Conservation (phyloP, 2,113 vertebrate species). For the Anas platyrhynchos region DNA sequence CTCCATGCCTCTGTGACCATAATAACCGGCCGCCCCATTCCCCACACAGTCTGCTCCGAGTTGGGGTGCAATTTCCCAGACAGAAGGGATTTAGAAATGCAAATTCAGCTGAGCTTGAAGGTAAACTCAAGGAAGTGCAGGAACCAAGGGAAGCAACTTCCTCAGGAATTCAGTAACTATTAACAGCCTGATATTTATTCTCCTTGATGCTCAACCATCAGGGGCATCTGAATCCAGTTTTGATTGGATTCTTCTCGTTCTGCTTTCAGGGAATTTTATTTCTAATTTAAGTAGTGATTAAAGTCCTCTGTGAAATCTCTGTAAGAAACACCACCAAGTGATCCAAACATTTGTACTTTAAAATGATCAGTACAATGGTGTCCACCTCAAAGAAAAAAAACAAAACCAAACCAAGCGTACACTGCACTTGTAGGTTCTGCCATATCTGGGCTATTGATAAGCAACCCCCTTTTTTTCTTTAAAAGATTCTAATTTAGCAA, state of each 20-base stretch:
- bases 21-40: background rate
- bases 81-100: background rate
- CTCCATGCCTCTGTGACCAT: background rate
- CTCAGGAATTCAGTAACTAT: background rate
- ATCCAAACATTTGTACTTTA: background rate
- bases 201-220: background rate
- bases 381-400: background rate
- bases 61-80: background rate
- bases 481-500: background rate
- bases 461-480: background rate
- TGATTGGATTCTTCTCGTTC: background rate
- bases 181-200: background rate
- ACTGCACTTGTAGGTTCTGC: background rate
- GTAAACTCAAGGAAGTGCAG: background rate
- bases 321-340: background rate
- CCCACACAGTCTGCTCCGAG: background rate
- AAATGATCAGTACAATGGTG: background rate
- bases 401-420: background rate
- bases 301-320: background rate
- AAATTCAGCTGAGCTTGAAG: background rate
- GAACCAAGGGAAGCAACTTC: background rate
- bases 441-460: background rate
- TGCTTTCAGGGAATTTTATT: background rate
- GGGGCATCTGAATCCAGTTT: background rate
- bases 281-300: background rate